Evolutionary conservation across 2,113 vertebrate species (phyloP), one percentile per base, ranked within the genome.

Genomic region (Hippocampus abdominalis): DNA sequence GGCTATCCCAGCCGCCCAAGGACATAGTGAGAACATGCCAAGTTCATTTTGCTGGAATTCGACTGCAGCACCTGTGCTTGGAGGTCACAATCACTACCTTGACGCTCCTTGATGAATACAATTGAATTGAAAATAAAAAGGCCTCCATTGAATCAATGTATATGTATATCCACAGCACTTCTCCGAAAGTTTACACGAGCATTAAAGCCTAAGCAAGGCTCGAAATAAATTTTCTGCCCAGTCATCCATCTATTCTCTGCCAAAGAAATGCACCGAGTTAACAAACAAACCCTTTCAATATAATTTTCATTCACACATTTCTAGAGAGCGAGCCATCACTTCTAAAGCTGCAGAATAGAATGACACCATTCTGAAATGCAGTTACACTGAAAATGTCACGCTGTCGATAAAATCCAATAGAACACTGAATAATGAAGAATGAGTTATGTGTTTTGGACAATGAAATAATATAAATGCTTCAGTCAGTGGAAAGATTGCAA

Each of bases 371-470:
- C 73, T 70, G 8, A 68, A 42, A 70, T 70, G 64, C 57, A 69
- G 51, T 39, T 16, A 68, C 59, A 56, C 66, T 61, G 67, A 54
- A 71, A 76, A 73, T 66, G 20, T 75, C 64, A 66, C 53, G 65
- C 23, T 48, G 27, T 53, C 78, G 48, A 74, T 53, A 42, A 36
- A 65, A 49, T 70, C 67, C 7, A 62, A 49, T 69, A 51, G 63
- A 72, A 74, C 66, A 46, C 60, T 72, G 56, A 70, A 78, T 70
- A 74, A 74, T 78, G 42, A 54, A 78, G 68, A 74, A 74, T 78
- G 40, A 51, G 49, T 21, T 2, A n/a, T 21, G 16, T 21, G n/a
- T 53, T 53, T 53, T n/a, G 51, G 13, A 66, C 46, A 29, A 29
- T 36, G 44, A 66, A 51, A 29, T 42, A 15, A 72, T 66, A 11